A percentile compares a stretch with the other conserved stretches of the same genome.
These are phyloP conservation scores for Lucilia cuprina DNA, from an alignment of 1,140 invertebrate genomes.

Conservation along the genomic window DNA sequence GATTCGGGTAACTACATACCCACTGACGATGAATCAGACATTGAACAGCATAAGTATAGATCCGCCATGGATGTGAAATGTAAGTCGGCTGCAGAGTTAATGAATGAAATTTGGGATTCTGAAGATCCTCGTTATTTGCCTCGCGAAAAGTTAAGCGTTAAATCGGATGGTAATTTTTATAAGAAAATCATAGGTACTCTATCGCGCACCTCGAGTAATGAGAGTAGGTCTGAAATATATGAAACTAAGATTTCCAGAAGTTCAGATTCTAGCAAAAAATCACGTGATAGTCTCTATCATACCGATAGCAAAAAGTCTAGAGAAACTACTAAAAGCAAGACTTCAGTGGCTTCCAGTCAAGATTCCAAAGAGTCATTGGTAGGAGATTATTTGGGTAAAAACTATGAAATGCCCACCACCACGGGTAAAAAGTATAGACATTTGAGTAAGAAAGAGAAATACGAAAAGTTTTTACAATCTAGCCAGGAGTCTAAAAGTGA, in stretches of 20 bases:
- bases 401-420: slow-evolving; percentile 62
- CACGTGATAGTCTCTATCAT: slow-evolving; percentile 69
- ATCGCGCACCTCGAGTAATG: slow-evolving; percentile 71
- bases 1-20: slow-evolving; percentile 75
- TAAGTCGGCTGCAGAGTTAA: slow-evolving; percentile 65
- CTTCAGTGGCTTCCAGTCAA: slow-evolving; percentile 70
- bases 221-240: slow-evolving; percentile 72
- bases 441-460: slow-evolving; percentile 56
- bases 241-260: slow-evolving; percentile 71
- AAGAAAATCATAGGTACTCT: slow-evolving; percentile 70
- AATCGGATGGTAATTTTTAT: slow-evolving; percentile 74
- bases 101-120: slow-evolving; percentile 70
- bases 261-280: slow-evolving; percentile 71
- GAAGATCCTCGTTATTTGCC: slow-evolving; percentile 74
- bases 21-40: slow-evolving; percentile 70
- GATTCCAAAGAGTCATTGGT: slow-evolving; percentile 67
- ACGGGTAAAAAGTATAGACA: slow-evolving; percentile 59
- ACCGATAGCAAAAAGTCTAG: slow-evolving; percentile 71
- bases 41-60: slow-evolving; percentile 64
- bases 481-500: slow-evolving; percentile 73
- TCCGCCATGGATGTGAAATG: slow-evolving; percentile 64
- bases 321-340: slow-evolving; percentile 68
- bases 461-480: slow-evolving; percentile 66
- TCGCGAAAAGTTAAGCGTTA: slow-evolving; percentile 71
- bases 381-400: slow-evolving; percentile 56